Conservation (phyloP, 2,113 vertebrate genomes). For the Acanthisitta chloris region DNA sequence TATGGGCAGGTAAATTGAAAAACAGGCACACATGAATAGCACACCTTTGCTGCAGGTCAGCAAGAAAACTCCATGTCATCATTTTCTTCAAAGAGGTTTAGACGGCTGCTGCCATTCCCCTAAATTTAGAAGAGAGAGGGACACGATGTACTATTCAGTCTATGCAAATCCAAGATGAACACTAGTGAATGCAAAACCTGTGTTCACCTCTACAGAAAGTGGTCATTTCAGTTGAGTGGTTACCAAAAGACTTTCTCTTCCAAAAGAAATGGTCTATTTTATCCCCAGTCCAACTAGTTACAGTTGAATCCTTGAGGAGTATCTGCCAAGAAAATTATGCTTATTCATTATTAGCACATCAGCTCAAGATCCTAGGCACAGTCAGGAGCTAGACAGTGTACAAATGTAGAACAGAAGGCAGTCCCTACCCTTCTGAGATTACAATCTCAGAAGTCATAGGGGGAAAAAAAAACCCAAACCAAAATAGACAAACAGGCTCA, state of each 20-base stretch:
- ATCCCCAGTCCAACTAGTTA: background rate
- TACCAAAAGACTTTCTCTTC: background rate
- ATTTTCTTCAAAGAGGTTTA: conserved; percentile 49
- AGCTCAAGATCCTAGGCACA: background rate
- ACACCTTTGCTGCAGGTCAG: conserved; percentile 35
- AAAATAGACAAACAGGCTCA: conserved; percentile 40
- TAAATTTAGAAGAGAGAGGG: background rate
- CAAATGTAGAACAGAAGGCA: background rate
- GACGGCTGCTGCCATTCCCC: background rate
- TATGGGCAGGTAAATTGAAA: background rate
- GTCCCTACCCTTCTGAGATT: background rate
- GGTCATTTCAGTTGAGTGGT: fast-evolving
- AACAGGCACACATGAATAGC: background rate
- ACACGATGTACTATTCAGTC: background rate
- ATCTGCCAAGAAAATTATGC: background rate
- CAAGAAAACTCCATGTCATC: background rate
- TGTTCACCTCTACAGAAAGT: background rate
- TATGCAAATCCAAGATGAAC: background rate
- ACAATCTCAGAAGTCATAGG: background rate
- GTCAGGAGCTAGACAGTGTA: background rate
- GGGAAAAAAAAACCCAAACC: background rate
- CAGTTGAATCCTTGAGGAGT: background rate
- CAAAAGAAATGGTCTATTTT: background rate
- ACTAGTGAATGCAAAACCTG: background rate
- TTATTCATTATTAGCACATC: background rate